Conservation (phyloP, 2,888 invertebrate genomes). For the Lasioglossum malachurum region DNA sequence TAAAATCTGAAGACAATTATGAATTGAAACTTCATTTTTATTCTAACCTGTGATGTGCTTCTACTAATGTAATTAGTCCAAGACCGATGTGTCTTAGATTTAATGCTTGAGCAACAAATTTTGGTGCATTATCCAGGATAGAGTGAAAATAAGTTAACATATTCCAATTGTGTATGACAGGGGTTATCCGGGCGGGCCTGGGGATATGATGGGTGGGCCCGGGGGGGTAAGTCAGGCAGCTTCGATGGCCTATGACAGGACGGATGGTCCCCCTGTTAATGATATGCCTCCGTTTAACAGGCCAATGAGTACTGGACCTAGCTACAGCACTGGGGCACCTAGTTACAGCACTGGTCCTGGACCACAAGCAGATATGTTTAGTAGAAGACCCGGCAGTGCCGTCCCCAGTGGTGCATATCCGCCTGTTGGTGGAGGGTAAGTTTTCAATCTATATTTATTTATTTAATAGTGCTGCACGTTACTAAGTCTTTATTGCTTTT, state of each 20-base stretch:
- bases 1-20: conserved; percentile 9
- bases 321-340: conserved; percentile 80
- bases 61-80: conserved; percentile 24
- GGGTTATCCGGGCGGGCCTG: conserved; percentile 72
- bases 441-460: conserved; percentile 29
- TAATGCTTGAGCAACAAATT: conserved; percentile 31
- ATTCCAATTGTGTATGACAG: conserved; percentile 68
- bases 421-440: conserved; percentile 83
- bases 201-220: conserved; percentile 71
- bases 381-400: conserved; percentile 83
- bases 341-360: conserved; percentile 83
- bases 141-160: conserved; percentile 68
- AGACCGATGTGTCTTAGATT: conserved; percentile 14
- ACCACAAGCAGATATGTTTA: conserved; percentile 83
- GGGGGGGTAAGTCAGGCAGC: conserved; percentile 71
- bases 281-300: conserved; percentile 76
- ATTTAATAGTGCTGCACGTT: neutral
- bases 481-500: neutral
- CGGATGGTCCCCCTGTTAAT: conserved; percentile 69
- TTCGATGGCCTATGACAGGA: conserved; percentile 64
- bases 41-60: conserved; percentile 65
- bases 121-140: conserved; percentile 53
- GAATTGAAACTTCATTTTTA: conserved; percentile 66
- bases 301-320: conserved; percentile 80
- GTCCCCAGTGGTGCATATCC: conserved; percentile 82